Evolutionary conservation across 92 coral and sea anemone species (phyloP), one percentile per base, ranked within the genome.

Genomic region (Phenganax subtilis): DNA sequence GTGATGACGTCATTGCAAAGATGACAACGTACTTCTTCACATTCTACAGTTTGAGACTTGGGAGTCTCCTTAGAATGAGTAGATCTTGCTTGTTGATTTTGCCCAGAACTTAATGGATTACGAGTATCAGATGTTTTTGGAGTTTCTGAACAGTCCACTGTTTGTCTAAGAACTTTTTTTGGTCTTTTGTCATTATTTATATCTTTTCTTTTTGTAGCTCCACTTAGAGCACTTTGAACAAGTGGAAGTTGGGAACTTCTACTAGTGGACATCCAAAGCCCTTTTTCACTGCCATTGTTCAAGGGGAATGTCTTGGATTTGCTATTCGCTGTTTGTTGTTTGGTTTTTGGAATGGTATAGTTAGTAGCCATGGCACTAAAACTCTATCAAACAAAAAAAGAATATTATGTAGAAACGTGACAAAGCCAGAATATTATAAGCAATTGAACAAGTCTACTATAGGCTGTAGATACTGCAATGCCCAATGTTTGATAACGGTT

Each of bases 301-400:
- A 37, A 11, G 8, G 70, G 29, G 0, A 0, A 8, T 44, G 27
- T 64, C 37, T 3, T 4, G 12, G 7, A 1, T 68, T 37, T 68
- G 9, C 9, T 53, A 4, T 37, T 68, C 3, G 14, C 8, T 54
- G 80, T 75, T 75, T 75, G 63, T 20, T 75, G n/a, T 65, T 75
- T 75, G n/a, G 80, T 75, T 11, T 75, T 75, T 17, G 80, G 80
- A 54, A 75, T 75, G 9, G 25, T 29, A 29, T 55, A 75, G 9
- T 55, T 29, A 9, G 80, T 1, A 51, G 51, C 59, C 12, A 6
- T 55, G 27, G 64, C 65, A 55, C 57, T 44, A 57, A 75, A 75
- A 20, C 28, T 65, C 80, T 75, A 25, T 28, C 5, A 6, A 12
- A 28, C 9, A 14, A 61, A 61, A 0, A 14, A 1, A 61, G 47